These are phyloP conservation scores for Laupala kohalensis DNA, from an alignment of 1,140 invertebrate species.

Conservation along the genomic window DNA sequence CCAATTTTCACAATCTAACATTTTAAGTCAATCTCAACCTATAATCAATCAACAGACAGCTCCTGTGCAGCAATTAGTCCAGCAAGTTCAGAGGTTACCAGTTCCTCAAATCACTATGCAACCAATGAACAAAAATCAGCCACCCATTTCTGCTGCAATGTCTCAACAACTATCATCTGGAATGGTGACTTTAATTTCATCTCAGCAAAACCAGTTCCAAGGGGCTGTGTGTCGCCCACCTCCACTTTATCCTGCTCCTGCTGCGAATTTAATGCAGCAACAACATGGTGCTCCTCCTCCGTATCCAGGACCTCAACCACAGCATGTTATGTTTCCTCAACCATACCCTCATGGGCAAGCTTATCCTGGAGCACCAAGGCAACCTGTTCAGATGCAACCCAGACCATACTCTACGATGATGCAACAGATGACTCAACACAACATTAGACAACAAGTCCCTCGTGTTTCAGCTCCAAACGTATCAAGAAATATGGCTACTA, in stretches of 20 bases:
- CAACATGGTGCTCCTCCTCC: slow-evolving; percentile 22
- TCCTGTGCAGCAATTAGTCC: slow-evolving; percentile 35
- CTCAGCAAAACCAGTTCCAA: slow-evolving; percentile 22
- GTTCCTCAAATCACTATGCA: slow-evolving; percentile 27
- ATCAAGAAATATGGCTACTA: slow-evolving; percentile 6
- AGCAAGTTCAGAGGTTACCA: slow-evolving; percentile 35
- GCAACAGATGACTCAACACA: slow-evolving; percentile 15
- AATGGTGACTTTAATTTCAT: slow-evolving; percentile 19
- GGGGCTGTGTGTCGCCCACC: slow-evolving; percentile 13
- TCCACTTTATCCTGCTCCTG: slow-evolving; percentile 18
- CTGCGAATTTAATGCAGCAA: slow-evolving; percentile 23
- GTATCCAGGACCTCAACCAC: slow-evolving; percentile 27
- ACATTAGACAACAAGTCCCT: background rate
- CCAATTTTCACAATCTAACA: slow-evolving; percentile 23
- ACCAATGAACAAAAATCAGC: slow-evolving; percentile 20
- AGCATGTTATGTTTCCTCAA: slow-evolving; percentile 20
- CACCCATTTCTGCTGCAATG: slow-evolving; percentile 25
- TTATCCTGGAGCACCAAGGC: background rate
- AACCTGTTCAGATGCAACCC: slow-evolving; percentile 1
- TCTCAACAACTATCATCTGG: slow-evolving; percentile 33
- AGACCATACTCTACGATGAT: slow-evolving; percentile 20
- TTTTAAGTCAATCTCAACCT: slow-evolving; percentile 14
- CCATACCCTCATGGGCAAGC: slow-evolving; percentile 1
- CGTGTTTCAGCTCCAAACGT: slow-evolving; percentile 14
- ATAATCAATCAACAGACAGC: slow-evolving; percentile 32